Conservation (phyloP, 2,888 invertebrate species). For the Oscheius myriophilus region DNA sequence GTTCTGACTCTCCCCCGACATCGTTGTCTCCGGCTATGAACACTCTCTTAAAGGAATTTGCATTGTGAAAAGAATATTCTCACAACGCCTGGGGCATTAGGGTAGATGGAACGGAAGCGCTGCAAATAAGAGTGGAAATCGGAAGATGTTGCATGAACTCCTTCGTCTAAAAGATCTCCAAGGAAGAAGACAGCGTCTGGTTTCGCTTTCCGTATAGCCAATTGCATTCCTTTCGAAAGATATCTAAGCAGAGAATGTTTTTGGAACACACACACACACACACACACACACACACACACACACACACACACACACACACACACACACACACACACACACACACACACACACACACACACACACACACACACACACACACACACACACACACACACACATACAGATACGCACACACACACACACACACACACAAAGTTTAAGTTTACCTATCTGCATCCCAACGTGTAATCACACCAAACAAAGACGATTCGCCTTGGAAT, state of each 20-base stretch:
- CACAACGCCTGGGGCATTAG: neutral
- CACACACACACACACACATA: no score
- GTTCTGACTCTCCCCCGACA: conserved; percentile 86
- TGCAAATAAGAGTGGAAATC: conserved; percentile 82
- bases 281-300: no score
- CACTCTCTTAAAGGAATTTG: conserved; percentile 71
- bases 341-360: no score
- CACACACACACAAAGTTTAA: no score
- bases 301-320: no score
- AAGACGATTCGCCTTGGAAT: conserved; percentile 79
- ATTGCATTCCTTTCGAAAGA: conserved; percentile 81
- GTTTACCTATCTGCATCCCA: conserved; percentile 90
- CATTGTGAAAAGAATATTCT: neutral
- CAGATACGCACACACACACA: no score
- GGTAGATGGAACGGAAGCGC: conserved; percentile 79
- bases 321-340: no score
- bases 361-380: no score
- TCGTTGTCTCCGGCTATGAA: conserved; percentile 96
- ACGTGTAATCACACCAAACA: conserved; percentile 80
- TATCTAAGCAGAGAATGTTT: conserved; percentile 74
- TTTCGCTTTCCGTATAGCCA: conserved; percentile 79
- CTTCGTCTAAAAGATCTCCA: conserved; percentile 95
- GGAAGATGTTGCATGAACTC: conserved; percentile 73
- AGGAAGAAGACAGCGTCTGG: conserved; percentile 89
- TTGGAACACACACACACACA: no score